Percentiles rank a stretch among this genome's conserved stretches.
Evolutionary conservation across 2,888 invertebrate species (phyloP).

Genomic region (Epsilonema sp.): DNA sequence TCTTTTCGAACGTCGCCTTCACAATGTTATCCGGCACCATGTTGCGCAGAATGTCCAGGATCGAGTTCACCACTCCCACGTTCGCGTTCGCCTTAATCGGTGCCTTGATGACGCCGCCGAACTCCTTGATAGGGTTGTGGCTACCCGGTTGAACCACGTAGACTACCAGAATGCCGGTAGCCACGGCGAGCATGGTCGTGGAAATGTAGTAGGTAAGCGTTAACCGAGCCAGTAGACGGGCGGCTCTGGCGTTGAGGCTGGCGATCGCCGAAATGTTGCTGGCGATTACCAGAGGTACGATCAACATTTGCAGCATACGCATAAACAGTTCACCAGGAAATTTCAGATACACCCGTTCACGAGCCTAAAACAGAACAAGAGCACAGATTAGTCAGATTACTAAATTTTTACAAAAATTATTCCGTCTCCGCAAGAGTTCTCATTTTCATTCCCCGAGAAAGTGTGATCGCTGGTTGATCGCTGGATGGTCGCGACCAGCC

Average conservation of each 20-base stretch:
- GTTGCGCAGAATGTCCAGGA: conserved; percentile 38
- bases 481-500: too few relatives aligned
- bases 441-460: too few relatives aligned
- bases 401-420: too few relatives aligned
- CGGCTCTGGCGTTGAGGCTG: conserved; percentile 8
- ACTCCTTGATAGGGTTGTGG: background rate
- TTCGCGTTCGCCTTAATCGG: background rate
- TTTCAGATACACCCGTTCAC: conserved; percentile 57
- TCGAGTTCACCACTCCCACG: conserved; percentile 5
- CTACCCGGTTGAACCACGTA: conserved; percentile 39
- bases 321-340: conserved; percentile 82
- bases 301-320: conserved; percentile 77
- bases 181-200: conserved; percentile 42
- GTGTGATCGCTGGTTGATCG: too few relatives aligned
- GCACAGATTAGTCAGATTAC: too few relatives aligned
- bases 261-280: conserved; percentile 9
- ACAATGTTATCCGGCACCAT: conserved; percentile 69
- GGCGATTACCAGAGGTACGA: conserved; percentile 54
- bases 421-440: too few relatives aligned
- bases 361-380: too few relatives aligned
- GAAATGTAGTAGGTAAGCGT: conserved; percentile 41
- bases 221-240: conserved; percentile 4
- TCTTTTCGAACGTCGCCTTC: conserved; percentile 40
- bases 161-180: conserved; percentile 42
- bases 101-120: background rate